phyloP scores from a whole-genome alignment of 1,140 invertebrate genomes.

The Zaprionus davidi region DNA sequence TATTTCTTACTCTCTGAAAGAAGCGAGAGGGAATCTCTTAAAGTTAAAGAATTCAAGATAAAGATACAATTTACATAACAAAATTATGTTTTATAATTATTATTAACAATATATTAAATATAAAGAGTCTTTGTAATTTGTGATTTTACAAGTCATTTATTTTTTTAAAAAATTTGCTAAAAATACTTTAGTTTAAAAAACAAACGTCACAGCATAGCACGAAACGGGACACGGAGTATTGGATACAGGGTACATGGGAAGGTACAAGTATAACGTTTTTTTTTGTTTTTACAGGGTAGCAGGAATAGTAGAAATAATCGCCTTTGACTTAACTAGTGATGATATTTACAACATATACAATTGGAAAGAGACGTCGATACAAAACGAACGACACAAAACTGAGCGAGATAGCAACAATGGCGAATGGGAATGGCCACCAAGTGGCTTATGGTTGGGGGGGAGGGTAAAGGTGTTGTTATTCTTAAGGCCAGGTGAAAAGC shows the following conservation, averaged over 20 bases:
- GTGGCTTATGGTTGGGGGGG: background rate
- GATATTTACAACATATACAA: slow-evolving; percentile 47
- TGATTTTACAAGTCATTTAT: slow-evolving; percentile 1
- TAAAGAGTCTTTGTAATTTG: background rate
- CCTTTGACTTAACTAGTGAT: slow-evolving; percentile 30
- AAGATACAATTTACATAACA: background rate
- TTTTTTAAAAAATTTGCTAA: slow-evolving; percentile 29
- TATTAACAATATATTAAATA: background rate
- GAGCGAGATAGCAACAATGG: slow-evolving; percentile 31
- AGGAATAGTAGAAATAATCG: slow-evolving; percentile 3
- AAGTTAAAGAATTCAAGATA: background rate
- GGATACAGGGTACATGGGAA: background rate
- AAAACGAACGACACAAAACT: slow-evolving; percentile 2
- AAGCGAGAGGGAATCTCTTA: background rate
- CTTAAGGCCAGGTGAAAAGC: background rate
- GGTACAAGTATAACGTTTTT: background rate
- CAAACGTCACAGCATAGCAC: background rate
- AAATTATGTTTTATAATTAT: no score
- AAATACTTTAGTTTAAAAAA: slow-evolving; percentile 26
- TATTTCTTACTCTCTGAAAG: background rate
- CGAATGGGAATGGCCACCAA: slow-evolving; percentile 6
- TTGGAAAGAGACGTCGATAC: background rate
- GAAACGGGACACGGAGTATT: background rate
- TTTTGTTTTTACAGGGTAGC: background rate
- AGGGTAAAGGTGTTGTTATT: background rate